Conservation (phyloP, 2,113 vertebrate genomes). For the Passer montanus region DNA sequence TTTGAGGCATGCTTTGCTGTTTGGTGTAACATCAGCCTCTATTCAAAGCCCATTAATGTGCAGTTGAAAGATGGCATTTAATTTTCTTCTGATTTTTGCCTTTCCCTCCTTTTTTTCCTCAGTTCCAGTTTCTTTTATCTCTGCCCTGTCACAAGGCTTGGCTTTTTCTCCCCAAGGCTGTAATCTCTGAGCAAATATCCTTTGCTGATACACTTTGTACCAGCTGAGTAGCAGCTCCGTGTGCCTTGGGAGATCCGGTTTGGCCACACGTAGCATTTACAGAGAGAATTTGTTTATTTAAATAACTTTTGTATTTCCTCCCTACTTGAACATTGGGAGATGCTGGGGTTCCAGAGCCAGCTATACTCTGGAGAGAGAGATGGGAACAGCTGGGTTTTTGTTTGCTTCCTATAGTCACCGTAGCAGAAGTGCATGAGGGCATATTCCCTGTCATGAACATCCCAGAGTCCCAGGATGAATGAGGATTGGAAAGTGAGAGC, state of each 20-base stretch:
- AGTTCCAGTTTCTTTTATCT: background rate
- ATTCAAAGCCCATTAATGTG: background rate
- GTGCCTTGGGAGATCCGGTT: background rate
- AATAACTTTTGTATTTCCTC: background rate
- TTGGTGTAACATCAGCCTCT: background rate
- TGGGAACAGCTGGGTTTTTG: background rate
- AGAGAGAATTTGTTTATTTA: background rate
- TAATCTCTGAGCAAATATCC: background rate
- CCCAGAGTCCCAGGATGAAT: background rate
- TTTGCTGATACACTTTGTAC: background rate
- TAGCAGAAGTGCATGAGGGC: fast-evolving
- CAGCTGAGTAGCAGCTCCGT: background rate
- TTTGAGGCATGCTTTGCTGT: background rate
- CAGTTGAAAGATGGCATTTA: background rate
- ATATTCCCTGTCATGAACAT: background rate
- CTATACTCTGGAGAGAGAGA: background rate
- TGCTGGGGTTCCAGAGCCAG: background rate
- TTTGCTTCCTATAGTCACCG: background rate
- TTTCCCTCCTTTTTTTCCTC: background rate
- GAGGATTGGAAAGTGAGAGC: background rate
- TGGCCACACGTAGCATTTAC: background rate
- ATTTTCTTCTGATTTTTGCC: background rate
- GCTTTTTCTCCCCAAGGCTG: background rate
- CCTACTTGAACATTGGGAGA: background rate
- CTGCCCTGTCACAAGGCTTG: background rate